phyloP scores from a whole-genome alignment of 2,113 vertebrate genomes.

The Cyphomyrus discorhynchus region DNA sequence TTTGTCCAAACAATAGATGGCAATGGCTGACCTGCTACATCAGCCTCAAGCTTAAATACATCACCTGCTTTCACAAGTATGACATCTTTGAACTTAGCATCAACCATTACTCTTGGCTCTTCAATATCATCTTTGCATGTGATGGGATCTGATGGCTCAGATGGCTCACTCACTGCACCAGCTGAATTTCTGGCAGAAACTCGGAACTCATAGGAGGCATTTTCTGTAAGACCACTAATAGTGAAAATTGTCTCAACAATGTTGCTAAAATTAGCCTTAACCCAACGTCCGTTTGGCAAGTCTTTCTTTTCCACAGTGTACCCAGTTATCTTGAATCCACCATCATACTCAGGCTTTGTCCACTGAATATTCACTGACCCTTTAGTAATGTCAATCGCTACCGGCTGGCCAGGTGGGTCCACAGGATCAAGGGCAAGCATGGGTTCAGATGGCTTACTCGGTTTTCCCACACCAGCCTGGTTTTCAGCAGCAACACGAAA shows the following conservation, averaged over 20 bases:
- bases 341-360: conserved; percentile 94
- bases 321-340: conserved; percentile 96
- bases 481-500: conserved; percentile 95
- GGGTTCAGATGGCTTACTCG: conserved; percentile 90
- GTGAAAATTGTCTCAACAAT: conserved; percentile 92
- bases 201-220: conserved; percentile 88
- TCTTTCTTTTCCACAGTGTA: conserved; percentile 93
- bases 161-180: conserved; percentile 84
- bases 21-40: conserved; percentile 84
- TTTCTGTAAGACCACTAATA: conserved; percentile 87
- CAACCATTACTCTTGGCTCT: conserved; percentile 89
- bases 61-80: conserved; percentile 87
- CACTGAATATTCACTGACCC: conserved; percentile 85
- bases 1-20: conserved; percentile 93
- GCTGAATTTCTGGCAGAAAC: conserved; percentile 87
- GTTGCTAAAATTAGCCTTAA: conserved; percentile 93
- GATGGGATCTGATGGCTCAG: conserved; percentile 85
- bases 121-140: conserved; percentile 90
- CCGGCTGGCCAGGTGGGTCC: conserved; percentile 87
- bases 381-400: conserved; percentile 80
- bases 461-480: conserved; percentile 88
- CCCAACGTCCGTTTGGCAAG: conserved; percentile 86
- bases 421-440: conserved; percentile 87
- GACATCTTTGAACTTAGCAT: conserved; percentile 84
- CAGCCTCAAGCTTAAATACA: conserved; percentile 86